Base-by-base conservation (phyloP, 2,888 invertebrate species). In the Phyllotreta cruciferae region DNA sequence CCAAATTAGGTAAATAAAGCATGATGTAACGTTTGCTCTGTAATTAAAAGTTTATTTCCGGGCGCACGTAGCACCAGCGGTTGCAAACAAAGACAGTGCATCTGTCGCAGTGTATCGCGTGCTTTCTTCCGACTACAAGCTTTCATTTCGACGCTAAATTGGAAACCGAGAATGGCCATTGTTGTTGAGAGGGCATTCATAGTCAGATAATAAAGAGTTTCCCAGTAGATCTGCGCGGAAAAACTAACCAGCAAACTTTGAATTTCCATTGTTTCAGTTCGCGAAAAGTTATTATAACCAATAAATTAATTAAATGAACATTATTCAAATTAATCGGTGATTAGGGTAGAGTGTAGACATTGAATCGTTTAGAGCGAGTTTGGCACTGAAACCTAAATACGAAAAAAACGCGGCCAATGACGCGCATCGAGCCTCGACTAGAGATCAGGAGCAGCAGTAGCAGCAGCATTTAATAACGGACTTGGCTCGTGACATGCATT, bases 401-500 rank as follows among this genome's bases (percentile, higher is more conserved):
- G 4, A 24, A 24, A 14, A 44, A 11, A 44, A n/a, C 44, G 10
- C 44, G 44, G 44, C 44, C 44, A 44, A 44, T 44, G 44, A 44
- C 44, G 44, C 44, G 14, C 14, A 24, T 24, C 24, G 11, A 6
- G 47, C 24, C 1, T 47, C 47, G 34, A 34, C 47, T 13, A 5
- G 24, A 24, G 24, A 24, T 24, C 24, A 24, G 24, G 24, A 14
- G 14, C 47, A 47, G 6, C 47, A 47, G 47, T 10, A 44, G 6
- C 11, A 14, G 47, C 13, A 14, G 47, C 71, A 69, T 74, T 73
- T 74, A 74, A 73, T 74, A 73, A 71, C 63, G 69, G 71, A 72
- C 71, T 72, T 72, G 70, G 70, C 68, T 66, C 68, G 68, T 63
- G 69, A 62, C 66, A 74, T 74, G 69, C 71, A 73, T 74, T 72